These are phyloP conservation scores for Poecilia wingei DNA, from an alignment of 2,797 vertebrate genomes.

Conservation along the genomic window DNA sequence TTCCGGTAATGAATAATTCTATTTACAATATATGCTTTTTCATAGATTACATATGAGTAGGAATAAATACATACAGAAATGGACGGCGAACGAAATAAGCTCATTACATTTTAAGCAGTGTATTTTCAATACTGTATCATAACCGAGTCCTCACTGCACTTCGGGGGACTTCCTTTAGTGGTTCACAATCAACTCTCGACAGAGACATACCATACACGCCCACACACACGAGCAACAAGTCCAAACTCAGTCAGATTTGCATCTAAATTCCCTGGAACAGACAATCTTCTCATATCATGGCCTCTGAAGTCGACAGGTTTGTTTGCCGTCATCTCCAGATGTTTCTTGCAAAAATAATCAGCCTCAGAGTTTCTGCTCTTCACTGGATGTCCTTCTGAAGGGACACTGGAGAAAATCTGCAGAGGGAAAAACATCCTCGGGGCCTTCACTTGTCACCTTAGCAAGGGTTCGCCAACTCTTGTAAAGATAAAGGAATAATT, in stretches of 20 bases:
- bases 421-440: not conserved
- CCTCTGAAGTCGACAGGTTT: conserved; percentile 23
- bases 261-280: not conserved
- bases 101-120: conserved; percentile 38
- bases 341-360: conserved; percentile 28
- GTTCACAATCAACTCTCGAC: conserved; percentile 3
- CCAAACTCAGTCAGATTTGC: conserved; percentile 3
- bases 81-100: conserved; percentile 16
- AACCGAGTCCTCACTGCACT: conserved; percentile 20
- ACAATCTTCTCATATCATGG: conserved; percentile 3
- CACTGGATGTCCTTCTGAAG: conserved; percentile 19
- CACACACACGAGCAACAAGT: conserved; percentile 5
- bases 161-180: conserved; percentile 25
- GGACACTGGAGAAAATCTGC: conserved; percentile 29
- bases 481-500: conserved; percentile 35
- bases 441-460: not conserved
- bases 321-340: conserved; percentile 4
- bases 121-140: conserved; percentile 7
- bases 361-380: conserved; percentile 37
- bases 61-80: conserved; percentile 70
- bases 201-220: not conserved
- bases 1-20: conserved; percentile 36
- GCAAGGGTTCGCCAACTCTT: conserved; percentile 22
- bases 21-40: conserved; percentile 38
- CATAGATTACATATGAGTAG: conserved; percentile 42